Evolutionary conservation across 2,888 invertebrate species (phyloP).

Genomic region (Eupeodes luniger): DNA sequence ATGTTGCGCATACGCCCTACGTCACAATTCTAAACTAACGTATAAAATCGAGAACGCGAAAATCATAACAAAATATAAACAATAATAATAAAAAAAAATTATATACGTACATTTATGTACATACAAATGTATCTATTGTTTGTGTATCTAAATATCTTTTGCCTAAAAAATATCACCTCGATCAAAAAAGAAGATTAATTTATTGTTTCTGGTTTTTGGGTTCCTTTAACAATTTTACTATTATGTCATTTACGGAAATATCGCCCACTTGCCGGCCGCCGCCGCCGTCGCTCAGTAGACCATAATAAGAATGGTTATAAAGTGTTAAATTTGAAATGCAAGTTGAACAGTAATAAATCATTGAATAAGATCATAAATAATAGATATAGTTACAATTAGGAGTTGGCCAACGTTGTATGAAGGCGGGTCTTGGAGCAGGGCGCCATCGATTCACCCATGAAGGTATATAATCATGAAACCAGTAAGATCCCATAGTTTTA

Average conservation of each 20-base stretch:
- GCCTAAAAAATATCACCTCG: constrained; percentile 32
- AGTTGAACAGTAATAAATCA: constrained; percentile 20
- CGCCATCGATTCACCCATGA: constrained; percentile 82
- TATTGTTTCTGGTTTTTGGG: constrained; percentile 26
- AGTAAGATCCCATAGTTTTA: constrained; percentile 75
- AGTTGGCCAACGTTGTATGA: constrained; percentile 59
- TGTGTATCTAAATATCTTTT: background rate
- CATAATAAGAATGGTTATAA: background rate
- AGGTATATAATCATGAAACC: constrained; percentile 81
- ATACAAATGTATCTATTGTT: background rate
- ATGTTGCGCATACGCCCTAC: constrained; percentile 63
- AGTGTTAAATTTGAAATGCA: constrained; percentile 28
- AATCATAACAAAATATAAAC: background rate
- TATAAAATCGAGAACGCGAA: constrained; percentile 16
- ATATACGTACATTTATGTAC: constrained; percentile 35
- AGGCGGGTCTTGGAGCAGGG: constrained; percentile 77
- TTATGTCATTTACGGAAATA: constrained; percentile 46
- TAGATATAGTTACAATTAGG: constrained; percentile 49
- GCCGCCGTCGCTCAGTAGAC: constrained; percentile 17
- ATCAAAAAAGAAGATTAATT: constrained; percentile 1
- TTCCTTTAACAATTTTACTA: constrained; percentile 2
- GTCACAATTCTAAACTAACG: background rate
- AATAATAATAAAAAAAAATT: constrained; percentile 20
- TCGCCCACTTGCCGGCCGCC: constrained; percentile 44
- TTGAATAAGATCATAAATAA: background rate